Evolutionary conservation across 2,113 vertebrate genomes (phyloP).

Genomic region (Saimiri boliviensis): DNA sequence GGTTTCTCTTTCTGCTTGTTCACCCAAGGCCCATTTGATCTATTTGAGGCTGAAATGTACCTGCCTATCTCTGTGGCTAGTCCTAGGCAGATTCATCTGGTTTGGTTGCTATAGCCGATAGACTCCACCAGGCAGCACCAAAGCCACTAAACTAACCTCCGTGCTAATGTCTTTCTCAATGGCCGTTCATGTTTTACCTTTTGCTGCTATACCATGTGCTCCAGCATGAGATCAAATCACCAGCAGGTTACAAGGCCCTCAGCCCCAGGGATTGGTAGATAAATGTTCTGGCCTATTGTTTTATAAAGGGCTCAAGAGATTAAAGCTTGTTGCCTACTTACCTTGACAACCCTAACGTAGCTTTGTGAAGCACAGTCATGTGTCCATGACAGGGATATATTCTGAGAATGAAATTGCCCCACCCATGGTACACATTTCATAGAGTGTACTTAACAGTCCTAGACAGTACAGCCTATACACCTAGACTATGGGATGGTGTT

Average conservation of each 20-base stretch:
- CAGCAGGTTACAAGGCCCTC: slow-evolving; percentile 68
- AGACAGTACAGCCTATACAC: not conserved
- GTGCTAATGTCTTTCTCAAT: not conserved
- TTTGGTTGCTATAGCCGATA: not conserved
- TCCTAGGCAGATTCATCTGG: not conserved
- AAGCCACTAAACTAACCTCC: not conserved
- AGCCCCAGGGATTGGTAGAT: slow-evolving; percentile 77
- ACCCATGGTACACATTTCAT: not conserved
- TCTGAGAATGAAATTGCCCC: not conserved
- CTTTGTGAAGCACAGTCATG: not conserved
- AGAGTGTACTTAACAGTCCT: not conserved
- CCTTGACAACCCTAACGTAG: not conserved
- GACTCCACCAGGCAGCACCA: not conserved
- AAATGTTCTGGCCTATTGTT: not conserved
- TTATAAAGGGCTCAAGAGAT: slow-evolving; percentile 21
- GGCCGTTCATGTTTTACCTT: not conserved
- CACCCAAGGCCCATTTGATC: not conserved
- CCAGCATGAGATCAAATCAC: slow-evolving; percentile 73
- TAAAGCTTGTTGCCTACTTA: not conserved
- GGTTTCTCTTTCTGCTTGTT: not conserved
- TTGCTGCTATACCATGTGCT: slow-evolving; percentile 52
- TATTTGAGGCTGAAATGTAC: not conserved
- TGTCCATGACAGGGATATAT: not conserved
- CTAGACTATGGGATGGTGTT: not conserved
- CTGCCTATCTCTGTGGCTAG: not conserved